Evolutionary conservation across 2,888 invertebrate species (phyloP).

Genomic region (Stenolophus ochropezus): DNA sequence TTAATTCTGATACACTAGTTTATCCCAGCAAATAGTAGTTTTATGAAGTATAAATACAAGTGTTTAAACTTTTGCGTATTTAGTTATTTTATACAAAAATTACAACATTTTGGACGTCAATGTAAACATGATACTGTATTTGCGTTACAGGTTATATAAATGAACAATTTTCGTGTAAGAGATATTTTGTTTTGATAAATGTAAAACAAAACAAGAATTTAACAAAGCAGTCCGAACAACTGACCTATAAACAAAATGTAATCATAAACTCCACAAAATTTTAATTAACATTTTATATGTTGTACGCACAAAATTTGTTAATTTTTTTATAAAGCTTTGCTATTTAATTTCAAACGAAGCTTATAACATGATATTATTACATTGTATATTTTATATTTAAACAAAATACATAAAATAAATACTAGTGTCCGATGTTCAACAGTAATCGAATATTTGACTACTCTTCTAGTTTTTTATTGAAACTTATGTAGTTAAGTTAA

Average conservation of each 20-base stretch:
- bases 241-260: conserved; percentile 1
- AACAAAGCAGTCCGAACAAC: background rate
- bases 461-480: no score
- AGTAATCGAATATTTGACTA: no score
- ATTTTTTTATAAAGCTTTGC: background rate
- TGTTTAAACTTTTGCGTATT: no score
- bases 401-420: background rate
- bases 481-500: no score
- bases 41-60: no score
- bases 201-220: background rate
- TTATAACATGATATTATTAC: background rate
- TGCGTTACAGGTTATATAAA: background rate
- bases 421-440: no score
- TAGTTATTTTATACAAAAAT: background rate
- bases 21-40: no score
- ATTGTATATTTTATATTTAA: background rate
- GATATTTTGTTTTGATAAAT: background rate
- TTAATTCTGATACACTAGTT: no score
- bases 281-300: conserved; percentile 1
- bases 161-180: background rate
- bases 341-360: background rate
- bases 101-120: background rate
- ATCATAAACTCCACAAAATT: background rate
- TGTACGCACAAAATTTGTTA: background rate
- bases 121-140: background rate